Base-by-base conservation (phyloP, 2,888 invertebrate species). In the Calliscelio sp. region DNA sequence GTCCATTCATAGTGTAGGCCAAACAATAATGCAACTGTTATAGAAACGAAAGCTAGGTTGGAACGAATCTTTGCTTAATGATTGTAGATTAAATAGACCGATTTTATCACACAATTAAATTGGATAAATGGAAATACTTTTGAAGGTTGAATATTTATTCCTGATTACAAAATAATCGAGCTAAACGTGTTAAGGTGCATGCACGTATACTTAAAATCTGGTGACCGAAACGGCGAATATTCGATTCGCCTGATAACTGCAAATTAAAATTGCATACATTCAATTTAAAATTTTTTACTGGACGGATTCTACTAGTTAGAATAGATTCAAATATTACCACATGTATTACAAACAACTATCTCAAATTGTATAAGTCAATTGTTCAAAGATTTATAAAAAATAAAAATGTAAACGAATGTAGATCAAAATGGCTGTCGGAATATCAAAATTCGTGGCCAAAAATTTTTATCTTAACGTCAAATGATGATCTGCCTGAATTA, bases 31-130 rank as follows among this genome's bases (percentile, higher is more conserved):
- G 81, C 89, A 88, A 74, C 32, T 59, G 7, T 49, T 87, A 0
- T 89, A 88, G 88, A 44, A 65, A 66, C n/a, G 71, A 8, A 87
- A 87, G 35, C 11, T 87, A 0, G 83, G 84, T 16, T 87, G 87
- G 87, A 86, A 88, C 35, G 87, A 88, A 49, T 85, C 87, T 14
- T 24, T 86, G 3, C 88, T 86, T 0, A 16, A 3, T 0, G 57
- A 80, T 6, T 41, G 86, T 59, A 85, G 18, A 81, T 79, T 11
- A 49, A 53, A 49, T 88, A 87, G 88, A 22, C 16, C 5, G 53
- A 73, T 24, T 87, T 85, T 71, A 55, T 61, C 5, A 35, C 55
- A 1, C 85, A 87, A 70, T 24, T 87, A 18, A 53, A 51, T 18
- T 20, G 51, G 5, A 44, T 88, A 2, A 82, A 85, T 51, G 63